phyloP scores from a whole-genome alignment of 2,797 vertebrate species.

The Cryptoprocta ferox region DNA sequence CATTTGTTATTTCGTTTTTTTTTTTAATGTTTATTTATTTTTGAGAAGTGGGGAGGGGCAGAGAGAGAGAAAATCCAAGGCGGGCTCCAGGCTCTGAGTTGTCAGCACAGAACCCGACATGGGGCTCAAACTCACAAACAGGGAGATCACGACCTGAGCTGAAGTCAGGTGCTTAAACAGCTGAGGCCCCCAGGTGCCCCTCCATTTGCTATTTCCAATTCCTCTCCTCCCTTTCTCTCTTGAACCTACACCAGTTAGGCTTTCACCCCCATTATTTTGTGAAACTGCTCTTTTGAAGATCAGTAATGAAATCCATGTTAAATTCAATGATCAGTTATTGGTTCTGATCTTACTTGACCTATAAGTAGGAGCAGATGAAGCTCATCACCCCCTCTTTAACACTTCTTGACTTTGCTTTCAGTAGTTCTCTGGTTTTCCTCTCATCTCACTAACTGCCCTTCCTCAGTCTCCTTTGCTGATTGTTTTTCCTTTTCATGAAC shows the following conservation, averaged over 20 bases:
- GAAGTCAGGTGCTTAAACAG: too few species aligned
- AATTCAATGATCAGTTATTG: background rate
- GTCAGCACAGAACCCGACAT: too few species aligned
- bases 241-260: background rate
- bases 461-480: background rate
- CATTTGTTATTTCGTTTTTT: too few species aligned
- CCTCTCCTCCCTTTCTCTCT: background rate
- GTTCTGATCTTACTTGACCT: background rate
- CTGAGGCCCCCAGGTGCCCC: background rate
- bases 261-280: background rate
- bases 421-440: background rate
- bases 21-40: too few species aligned
- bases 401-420: background rate
- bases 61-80: too few species aligned
- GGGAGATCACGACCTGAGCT: too few species aligned
- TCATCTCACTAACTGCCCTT: background rate
- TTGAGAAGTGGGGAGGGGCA: too few species aligned
- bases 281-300: constrained; percentile 7
- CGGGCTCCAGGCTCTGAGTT: too few species aligned
- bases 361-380: background rate
- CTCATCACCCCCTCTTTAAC: background rate
- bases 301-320: background rate
- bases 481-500: background rate
- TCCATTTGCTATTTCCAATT: background rate
- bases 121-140: too few species aligned